Base-by-base conservation (phyloP, 2,888 invertebrate species). In the Pristionchus fissidentatus region DNA sequence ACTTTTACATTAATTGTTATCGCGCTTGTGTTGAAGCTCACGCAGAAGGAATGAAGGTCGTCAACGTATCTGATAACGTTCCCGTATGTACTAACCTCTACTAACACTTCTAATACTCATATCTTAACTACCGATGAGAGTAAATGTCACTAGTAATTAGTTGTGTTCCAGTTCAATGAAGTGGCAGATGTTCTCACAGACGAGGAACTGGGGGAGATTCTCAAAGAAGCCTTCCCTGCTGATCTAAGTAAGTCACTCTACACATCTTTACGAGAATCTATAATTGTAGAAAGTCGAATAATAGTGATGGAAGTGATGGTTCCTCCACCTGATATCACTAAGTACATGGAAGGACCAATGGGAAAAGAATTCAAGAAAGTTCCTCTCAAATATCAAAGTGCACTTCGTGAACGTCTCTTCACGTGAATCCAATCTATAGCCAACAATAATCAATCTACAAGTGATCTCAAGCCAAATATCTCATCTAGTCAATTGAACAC, bases 171-270 rank as follows among this genome's bases (percentile, higher is more conserved):
- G 80, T 62, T 81, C 35, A 29, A 43, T 4, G 80, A 81, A 46
- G 49, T 81, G 5, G 41, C 62, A 0, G 80, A 81, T 22, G 60
- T 32, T 15, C 22, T 62, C 0, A 81, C 46, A 10, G 80, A 81
- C 46, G 80, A 81, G 49, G 80, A 81, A 62, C 41, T 81, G 32
- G 80, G 80, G 62, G 80, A 81, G 3, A 43, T 62, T 22, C 62
- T 81, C 32, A 81, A 81, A 32, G 62, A 62, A 29, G 80, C 60
- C 26, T 35, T 62, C 10, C n/a, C 80, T 29, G 80, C 80, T 10
- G 62, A 62, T 35, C 29, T 81, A 2, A 52, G 80, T 81, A n/a
- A 62, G 46, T n/a, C 41, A 26, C 15, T 3, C 32, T 32, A 10
- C 4, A 0, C 19, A 66, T 22, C 19, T 43, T 3, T n/a, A 8